Conservation (phyloP, 2,888 invertebrate genomes). For the Catocala nupta region DNA sequence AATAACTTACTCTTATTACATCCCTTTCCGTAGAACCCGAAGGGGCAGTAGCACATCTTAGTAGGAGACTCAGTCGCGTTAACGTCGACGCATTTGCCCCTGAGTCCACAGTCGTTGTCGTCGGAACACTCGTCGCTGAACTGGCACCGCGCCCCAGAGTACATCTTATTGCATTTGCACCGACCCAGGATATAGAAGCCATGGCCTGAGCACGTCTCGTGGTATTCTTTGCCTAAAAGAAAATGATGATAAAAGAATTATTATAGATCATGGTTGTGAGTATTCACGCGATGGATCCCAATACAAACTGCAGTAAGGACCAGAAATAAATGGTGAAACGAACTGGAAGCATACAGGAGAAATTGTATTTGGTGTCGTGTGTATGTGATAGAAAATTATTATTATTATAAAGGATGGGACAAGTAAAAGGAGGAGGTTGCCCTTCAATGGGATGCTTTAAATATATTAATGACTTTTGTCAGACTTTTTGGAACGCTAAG, state of each 20-base stretch:
- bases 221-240: constrained; percentile 90
- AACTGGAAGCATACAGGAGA: too few relatives aligned
- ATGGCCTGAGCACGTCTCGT: constrained; percentile 94
- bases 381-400: too few relatives aligned
- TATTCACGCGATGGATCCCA: too few relatives aligned
- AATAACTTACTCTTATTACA: constrained; percentile 92
- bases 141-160: constrained; percentile 94
- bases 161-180: constrained; percentile 94
- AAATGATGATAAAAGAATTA: neutral
- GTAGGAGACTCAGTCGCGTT: constrained; percentile 93
- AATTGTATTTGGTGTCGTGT: too few relatives aligned
- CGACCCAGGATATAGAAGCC: constrained; percentile 93
- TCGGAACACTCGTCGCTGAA: constrained; percentile 95
- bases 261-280: neutral
- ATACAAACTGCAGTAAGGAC: too few relatives aligned
- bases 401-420: too few relatives aligned
- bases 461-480: too few relatives aligned
- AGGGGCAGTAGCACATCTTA: constrained; percentile 95
- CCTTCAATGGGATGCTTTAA: too few relatives aligned
- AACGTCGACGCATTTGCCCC: constrained; percentile 94
- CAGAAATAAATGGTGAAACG: too few relatives aligned
- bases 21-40: constrained; percentile 95
- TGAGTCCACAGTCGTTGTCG: constrained; percentile 94
- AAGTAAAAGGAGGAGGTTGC: too few relatives aligned
- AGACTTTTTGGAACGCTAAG: too few relatives aligned